Conservation (phyloP, 2,797 vertebrate species). For the Enteromius radiatus region DNA sequence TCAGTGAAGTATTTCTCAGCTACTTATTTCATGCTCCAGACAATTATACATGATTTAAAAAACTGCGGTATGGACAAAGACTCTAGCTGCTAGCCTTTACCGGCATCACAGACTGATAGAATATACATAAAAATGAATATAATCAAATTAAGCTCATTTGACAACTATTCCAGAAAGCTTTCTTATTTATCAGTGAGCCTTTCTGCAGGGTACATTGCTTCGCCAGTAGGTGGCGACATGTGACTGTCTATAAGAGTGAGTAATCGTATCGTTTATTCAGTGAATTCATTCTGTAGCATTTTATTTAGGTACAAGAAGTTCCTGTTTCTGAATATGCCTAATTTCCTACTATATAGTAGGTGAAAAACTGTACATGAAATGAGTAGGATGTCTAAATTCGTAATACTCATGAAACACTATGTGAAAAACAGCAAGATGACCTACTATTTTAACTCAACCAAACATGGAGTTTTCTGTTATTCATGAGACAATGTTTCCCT, state of each 20-base stretch:
- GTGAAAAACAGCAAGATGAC: not conserved
- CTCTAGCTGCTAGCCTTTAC: not conserved
- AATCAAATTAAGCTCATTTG: not conserved
- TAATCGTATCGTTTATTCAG: not conserved
- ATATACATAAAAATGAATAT: not conserved
- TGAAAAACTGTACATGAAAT: not conserved
- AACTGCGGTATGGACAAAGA: not conserved
- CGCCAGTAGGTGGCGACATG: not conserved
- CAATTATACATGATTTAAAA: slow-evolving; percentile 10
- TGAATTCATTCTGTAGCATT: not conserved
- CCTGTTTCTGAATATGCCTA: not conserved
- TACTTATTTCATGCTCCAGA: slow-evolving; percentile 6
- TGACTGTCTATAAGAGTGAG: not conserved
- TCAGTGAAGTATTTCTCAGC: slow-evolving; percentile 12
- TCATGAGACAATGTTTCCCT: no score
- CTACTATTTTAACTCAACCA: not conserved
- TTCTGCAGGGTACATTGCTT: not conserved
- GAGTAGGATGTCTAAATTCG: not conserved
- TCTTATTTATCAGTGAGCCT: not conserved
- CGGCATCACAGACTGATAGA: not conserved
- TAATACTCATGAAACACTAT: not conserved
- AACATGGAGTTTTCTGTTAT: no score
- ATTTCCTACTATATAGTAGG: not conserved
- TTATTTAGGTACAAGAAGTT: not conserved
- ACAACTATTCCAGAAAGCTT: not conserved